These are phyloP conservation scores for Tipula confusa DNA, from an alignment of 2,888 invertebrate species.

Conservation along the genomic window DNA sequence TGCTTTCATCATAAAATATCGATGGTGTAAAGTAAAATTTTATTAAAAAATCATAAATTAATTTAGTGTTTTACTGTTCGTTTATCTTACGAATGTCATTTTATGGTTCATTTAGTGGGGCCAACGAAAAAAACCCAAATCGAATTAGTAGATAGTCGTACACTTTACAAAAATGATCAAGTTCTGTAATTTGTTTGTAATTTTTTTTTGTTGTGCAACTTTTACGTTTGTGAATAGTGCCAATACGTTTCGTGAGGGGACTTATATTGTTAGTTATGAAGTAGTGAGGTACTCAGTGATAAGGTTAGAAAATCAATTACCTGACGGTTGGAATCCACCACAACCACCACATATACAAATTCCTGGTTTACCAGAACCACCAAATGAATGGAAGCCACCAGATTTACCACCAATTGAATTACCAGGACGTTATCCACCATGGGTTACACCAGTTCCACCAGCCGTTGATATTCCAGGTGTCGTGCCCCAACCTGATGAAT, in stretches of 20 bases:
- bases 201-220: not conserved
- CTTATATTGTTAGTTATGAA: not conserved
- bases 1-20: no score
- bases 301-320: not conserved
- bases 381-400: not conserved
- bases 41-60: not conserved
- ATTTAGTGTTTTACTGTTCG: not conserved
- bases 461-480: not conserved
- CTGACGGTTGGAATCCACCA: not conserved
- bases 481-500: not conserved
- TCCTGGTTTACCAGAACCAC: not conserved
- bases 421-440: not conserved
- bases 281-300: not conserved
- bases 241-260: not conserved
- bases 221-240: not conserved
- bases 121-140: not conserved
- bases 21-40: not conserved
- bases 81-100: not conserved
- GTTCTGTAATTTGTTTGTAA: not conserved
- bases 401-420: not conserved
- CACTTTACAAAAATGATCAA: not conserved
- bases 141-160: not conserved
- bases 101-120: not conserved
- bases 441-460: not conserved
- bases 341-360: not conserved